Conservation (phyloP, 2,797 vertebrate genomes). For the Gadopsis bispinosus region DNA sequence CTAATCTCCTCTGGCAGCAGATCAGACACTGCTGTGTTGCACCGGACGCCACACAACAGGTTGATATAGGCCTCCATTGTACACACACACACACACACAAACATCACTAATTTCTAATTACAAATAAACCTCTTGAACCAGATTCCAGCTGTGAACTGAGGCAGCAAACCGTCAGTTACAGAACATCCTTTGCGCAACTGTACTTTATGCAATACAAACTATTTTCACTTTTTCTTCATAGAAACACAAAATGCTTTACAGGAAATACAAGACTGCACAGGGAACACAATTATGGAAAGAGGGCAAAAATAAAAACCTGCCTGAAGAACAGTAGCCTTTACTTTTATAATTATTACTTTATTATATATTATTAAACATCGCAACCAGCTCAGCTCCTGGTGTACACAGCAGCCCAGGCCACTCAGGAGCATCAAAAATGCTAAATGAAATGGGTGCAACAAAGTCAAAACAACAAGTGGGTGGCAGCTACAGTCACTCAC, state of each 20-base stretch:
- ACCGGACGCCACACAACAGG: slow-evolving; percentile 36
- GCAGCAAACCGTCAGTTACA: slow-evolving; percentile 11
- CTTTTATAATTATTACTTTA: too few species aligned
- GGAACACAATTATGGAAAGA: background rate
- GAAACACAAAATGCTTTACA: background rate
- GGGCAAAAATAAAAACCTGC: background rate
- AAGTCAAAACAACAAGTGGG: too few species aligned
- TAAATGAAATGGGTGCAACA: too few species aligned
- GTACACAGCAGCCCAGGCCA: too few species aligned
- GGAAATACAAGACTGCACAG: background rate
- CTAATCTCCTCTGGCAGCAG: slow-evolving; percentile 68
- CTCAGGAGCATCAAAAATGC: too few species aligned
- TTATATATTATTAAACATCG: too few species aligned
- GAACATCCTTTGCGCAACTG: background rate
- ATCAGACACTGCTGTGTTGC: slow-evolving; percentile 56
- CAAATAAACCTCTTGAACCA: slow-evolving; percentile 45
- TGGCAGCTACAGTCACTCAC: too few species aligned
- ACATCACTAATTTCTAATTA: slow-evolving; percentile 22
- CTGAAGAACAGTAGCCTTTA: background rate
- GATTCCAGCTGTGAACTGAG: slow-evolving; percentile 39
- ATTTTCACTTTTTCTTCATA: background rate
- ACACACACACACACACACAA: slow-evolving; percentile 22
- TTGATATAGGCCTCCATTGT: slow-evolving; percentile 56
- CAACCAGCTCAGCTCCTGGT: too few species aligned
- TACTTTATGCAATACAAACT: background rate